Conservation (phyloP, 2,113 vertebrate genomes). For the Rhegmatorhina hoffmannsi region DNA sequence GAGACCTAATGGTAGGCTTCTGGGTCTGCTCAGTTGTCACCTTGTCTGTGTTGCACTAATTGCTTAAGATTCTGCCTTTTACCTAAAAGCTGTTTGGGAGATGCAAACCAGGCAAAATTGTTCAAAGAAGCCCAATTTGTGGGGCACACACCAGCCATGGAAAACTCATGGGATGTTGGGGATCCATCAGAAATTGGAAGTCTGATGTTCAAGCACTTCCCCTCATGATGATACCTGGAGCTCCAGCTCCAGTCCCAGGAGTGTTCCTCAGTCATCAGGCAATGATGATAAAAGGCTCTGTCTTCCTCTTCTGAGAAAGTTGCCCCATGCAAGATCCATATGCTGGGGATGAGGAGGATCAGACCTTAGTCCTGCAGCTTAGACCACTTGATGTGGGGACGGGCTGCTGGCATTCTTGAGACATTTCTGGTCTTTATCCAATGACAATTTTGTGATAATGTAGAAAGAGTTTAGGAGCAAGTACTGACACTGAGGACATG, state of each 20-base stretch:
- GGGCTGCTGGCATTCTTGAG: neutral
- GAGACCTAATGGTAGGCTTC: constrained; percentile 11
- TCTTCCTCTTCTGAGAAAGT: neutral
- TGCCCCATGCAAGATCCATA: neutral
- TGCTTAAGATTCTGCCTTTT: constrained; percentile 2
- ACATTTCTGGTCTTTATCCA: neutral
- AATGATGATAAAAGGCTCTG: neutral
- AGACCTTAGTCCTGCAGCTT: neutral
- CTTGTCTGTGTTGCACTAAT: constrained; percentile 26
- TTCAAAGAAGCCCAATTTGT: neutral
- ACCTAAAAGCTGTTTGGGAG: constrained; percentile 17
- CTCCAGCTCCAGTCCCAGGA: neutral
- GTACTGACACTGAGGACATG: neutral
- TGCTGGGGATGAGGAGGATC: neutral
- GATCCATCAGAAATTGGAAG: neutral
- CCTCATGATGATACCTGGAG: neutral
- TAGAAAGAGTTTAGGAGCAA: neutral
- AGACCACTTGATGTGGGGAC: neutral
- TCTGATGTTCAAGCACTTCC: neutral
- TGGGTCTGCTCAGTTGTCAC: constrained; percentile 45
- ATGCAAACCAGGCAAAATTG: constrained; percentile 31
- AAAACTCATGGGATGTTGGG: neutral
- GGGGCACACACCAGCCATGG: neutral
- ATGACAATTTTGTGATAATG: neutral
- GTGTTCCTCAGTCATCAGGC: neutral